phyloP scores from a whole-genome alignment of 64 coral and sea anemone genomes.

The Platygyra sinensis region DNA sequence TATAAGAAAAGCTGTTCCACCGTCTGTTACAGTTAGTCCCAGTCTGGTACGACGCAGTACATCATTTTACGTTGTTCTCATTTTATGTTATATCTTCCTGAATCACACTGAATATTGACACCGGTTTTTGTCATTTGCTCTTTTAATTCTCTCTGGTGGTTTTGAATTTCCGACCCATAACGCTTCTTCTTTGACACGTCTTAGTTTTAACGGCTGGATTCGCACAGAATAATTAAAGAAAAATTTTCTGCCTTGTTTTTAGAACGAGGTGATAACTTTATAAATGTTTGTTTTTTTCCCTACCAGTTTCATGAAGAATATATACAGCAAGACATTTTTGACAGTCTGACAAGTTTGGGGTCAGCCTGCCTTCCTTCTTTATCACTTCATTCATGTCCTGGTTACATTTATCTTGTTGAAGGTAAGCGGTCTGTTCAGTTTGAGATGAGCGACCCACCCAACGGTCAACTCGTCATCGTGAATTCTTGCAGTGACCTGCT shows the following conservation, averaged over 20 bases:
- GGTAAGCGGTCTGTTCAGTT: not conserved
- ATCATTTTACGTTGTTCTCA: not conserved
- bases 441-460: not conserved
- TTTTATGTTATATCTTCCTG: not conserved
- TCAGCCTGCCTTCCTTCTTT: not conserved
- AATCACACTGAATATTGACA: too few relatives aligned
- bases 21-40: not conserved
- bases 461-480: not conserved
- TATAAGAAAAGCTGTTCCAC: conserved; percentile 13
- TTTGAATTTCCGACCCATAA: too few relatives aligned
- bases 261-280: not conserved
- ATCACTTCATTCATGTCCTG: not conserved
- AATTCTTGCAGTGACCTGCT: too few relatives aligned
- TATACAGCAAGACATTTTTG: not conserved
- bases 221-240: too few relatives aligned
- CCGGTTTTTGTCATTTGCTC: too few relatives aligned
- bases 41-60: not conserved
- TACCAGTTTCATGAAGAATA: not conserved
- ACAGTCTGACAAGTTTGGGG: not conserved
- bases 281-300: not conserved
- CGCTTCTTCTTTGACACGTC: too few relatives aligned
- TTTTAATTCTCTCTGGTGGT: too few relatives aligned
- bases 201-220: too few relatives aligned
- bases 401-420: conserved; percentile 18
- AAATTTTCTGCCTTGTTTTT: not conserved